Conservation (phyloP, 1,140 invertebrate genomes). For the Galendromus occidentalis region DNA sequence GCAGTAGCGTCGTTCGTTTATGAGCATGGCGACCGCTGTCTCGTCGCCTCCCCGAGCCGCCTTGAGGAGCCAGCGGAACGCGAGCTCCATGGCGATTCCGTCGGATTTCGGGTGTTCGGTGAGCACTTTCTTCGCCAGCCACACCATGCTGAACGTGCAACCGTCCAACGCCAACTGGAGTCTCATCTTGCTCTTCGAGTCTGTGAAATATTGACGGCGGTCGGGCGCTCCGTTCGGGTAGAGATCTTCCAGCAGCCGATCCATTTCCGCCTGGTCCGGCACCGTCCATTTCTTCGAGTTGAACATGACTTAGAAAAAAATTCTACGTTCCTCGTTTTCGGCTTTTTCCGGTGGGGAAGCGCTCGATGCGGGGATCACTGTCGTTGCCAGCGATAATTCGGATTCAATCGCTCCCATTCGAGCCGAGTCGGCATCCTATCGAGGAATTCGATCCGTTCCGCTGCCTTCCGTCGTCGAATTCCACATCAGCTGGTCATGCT, state of each 20-base stretch:
- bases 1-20: not conserved
- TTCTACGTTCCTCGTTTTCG: not conserved
- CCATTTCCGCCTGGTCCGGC: not conserved
- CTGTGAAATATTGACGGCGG: not conserved
- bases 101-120: not conserved
- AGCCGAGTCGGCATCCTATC: not conserved
- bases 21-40: not conserved
- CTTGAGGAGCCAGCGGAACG: not conserved
- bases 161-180: not conserved
- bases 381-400: not conserved
- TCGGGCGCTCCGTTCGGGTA: not conserved
- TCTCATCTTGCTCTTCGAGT: not conserved
- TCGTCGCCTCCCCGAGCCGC: not conserved
- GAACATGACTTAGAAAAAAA: not conserved
- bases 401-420: not conserved
- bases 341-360: not conserved
- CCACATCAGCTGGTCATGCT: not conserved
- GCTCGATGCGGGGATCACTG: not conserved
- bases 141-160: slow-evolving; percentile 4
- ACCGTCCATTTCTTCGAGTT: no score
- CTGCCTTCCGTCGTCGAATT: not conserved
- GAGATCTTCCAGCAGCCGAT: not conserved
- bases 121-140: not conserved
- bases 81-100: not conserved
- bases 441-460: not conserved